Evolutionary conservation across 2,113 vertebrate genomes (phyloP), one percentile per base, ranked within the genome.

Genomic region (Heloderma charlesbogerti): DNA sequence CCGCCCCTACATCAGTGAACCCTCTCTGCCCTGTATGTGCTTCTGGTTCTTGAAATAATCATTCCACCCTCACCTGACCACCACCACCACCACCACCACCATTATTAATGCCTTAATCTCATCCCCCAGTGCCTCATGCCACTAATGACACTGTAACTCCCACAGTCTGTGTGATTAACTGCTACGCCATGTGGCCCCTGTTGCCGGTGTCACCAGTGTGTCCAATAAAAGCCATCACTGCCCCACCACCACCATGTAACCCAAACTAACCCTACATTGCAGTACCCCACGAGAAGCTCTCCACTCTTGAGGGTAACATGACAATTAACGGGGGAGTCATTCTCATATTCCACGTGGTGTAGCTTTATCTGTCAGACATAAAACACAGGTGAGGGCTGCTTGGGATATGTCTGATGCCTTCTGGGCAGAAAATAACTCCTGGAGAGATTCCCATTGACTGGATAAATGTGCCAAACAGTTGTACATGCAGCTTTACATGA

Each of bases 61-160:
- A 43, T 71, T 45, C 57, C 57, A 48, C 34, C 71, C 31, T 71
- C 75, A 54, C 74, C 48, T 79, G 63, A 66, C 57, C 74, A 60
- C 51, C 71, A 87, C 25, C 80, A 69, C 74, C 60, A 66, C 57
- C 74, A 60, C 51, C 71, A 87, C 25, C 80, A 69, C 74, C 60
- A 31, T 48, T 60, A 22, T 40, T 54, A 12, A 4, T 86, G 43
- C 84, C 92, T 91, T 75, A 87, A 79, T 94, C 89, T 16, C 84
- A 93, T 96, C 88, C 74, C 63, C 20, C 71, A 37, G 54, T 31
- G 16, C 48, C 86, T 84, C 78, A 1, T 1, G 69, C 91, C 84
- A 40, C 94, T 95, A 95, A 94, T 91, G 94, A 93, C 96, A 91
- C 88, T 20, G 0, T 94, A 94, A 92, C 93, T 54, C 51, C 86